Conservation (phyloP, 1,140 invertebrate species). For the Lepidotrigona ventralis region DNA sequence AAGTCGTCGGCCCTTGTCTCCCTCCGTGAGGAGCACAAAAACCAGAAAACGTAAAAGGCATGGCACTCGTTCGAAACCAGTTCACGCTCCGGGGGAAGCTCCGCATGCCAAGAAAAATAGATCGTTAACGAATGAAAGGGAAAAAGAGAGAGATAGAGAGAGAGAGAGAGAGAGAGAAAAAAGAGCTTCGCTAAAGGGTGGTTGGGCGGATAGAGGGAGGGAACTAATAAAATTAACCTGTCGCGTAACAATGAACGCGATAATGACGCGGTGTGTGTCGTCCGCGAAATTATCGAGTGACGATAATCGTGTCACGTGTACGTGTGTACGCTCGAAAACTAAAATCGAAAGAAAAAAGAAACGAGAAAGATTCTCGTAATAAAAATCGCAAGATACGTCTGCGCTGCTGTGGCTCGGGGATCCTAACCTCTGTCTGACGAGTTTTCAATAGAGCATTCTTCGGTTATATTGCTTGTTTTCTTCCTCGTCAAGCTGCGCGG, state of each 20-base stretch:
- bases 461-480: constrained; percentile 59
- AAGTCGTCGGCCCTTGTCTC: constrained; percentile 69
- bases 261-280: constrained; percentile 21
- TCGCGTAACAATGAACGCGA: constrained; percentile 46
- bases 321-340: background rate
- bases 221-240: constrained; percentile 58
- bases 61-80: constrained; percentile 70
- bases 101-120: constrained; percentile 58
- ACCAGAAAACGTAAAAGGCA: constrained; percentile 72
- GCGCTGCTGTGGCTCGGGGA: constrained; percentile 9
- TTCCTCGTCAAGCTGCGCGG: constrained; percentile 25
- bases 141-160: background rate
- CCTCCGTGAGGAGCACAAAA: constrained; percentile 66
- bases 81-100: constrained; percentile 68
- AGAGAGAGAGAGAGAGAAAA: background rate
- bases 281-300: constrained; percentile 34
- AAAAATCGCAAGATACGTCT: background rate
- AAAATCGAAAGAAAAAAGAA: background rate
- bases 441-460: constrained; percentile 63
- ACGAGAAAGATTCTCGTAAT: constrained; percentile 4
- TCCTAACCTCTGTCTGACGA: constrained; percentile 36
- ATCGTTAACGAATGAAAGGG: constrained; percentile 59
- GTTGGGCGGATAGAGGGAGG: too few relatives aligned
- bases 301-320: background rate
- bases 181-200: background rate